phyloP scores from a whole-genome alignment of 2,113 vertebrate genomes.

The Hemibates koningsi region DNA sequence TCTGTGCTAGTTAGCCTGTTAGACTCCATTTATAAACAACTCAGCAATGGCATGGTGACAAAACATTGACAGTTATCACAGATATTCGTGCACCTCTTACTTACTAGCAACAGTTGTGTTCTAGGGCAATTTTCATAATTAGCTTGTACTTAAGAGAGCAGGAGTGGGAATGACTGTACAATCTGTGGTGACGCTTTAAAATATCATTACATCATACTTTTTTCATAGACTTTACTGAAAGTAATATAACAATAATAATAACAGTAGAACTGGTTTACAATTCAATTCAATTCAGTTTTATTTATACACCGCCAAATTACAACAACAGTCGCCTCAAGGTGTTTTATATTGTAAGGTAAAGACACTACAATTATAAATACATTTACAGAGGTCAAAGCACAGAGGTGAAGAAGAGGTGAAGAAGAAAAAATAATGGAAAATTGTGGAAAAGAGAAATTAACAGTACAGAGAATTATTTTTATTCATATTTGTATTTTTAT shows the following conservation, averaged over 20 bases:
- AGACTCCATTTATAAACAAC: background rate
- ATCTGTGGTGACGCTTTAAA: background rate
- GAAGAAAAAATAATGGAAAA: background rate
- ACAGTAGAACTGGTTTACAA: background rate
- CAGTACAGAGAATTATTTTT: background rate
- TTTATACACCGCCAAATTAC: rapidly evolving
- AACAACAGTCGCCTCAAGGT: background rate
- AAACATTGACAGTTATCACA: background rate
- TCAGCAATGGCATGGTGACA: background rate
- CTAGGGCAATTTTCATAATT: background rate
- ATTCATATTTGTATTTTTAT: background rate
- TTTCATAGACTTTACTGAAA: background rate
- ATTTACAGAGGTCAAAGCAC: background rate
- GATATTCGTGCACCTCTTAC: background rate
- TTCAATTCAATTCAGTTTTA: background rate
- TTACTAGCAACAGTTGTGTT: background rate
- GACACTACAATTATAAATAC: background rate
- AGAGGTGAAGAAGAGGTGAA: background rate
- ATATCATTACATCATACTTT: background rate
- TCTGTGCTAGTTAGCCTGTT: background rate
- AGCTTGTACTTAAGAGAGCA: background rate
- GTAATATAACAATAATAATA: background rate
- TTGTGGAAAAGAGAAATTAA: background rate
- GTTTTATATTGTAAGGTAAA: background rate
- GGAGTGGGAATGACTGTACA: background rate